A percentile compares a stretch with the other conserved stretches of the same genome.
Evolutionary conservation across 2,888 invertebrate species (phyloP).

Genomic region (Drosophila meridionalis): DNA sequence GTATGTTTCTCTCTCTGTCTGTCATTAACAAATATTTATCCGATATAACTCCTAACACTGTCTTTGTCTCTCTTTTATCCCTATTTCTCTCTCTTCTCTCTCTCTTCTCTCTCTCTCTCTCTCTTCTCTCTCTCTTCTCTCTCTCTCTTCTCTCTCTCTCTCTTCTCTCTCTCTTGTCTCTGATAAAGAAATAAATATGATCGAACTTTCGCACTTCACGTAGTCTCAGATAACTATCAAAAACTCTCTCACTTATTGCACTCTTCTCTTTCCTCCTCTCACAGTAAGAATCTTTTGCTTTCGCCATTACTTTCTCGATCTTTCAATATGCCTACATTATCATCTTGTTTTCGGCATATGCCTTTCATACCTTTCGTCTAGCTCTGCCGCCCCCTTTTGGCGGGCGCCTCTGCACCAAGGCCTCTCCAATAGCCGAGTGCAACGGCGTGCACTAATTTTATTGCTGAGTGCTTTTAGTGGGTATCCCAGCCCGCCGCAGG

Average conservation of each 20-base stretch:
- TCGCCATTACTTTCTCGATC: not conserved
- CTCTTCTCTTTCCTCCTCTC: not conserved
- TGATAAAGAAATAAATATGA: no score
- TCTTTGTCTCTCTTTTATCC: no score
- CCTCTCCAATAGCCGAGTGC: constrained; percentile 55
- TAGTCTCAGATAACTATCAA: no score
- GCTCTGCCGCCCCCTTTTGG: not conserved
- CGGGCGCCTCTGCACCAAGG: constrained; percentile 22
- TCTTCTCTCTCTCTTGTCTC: not conserved
- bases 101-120: not conserved
- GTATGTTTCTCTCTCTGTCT: not conserved
- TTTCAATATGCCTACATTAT: not conserved
- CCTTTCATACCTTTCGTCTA: not conserved
- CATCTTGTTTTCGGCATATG: no score
- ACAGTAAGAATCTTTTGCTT: not conserved
- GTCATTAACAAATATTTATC: not conserved
- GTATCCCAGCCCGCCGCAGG: constrained; percentile 25
- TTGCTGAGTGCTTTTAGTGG: constrained; percentile 78
- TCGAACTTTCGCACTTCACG: no score
- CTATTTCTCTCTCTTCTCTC: no score
- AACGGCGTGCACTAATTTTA: constrained; percentile 77
- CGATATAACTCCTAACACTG: not conserved
- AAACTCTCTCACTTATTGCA: no score
- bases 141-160: not conserved
- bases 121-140: not conserved